Percentiles rank a stretch among this genome's conserved stretches.
Evolutionary conservation across 2,113 vertebrate genomes (phyloP).

Genomic region (Speoplatyrhinus poulsoni): DNA sequence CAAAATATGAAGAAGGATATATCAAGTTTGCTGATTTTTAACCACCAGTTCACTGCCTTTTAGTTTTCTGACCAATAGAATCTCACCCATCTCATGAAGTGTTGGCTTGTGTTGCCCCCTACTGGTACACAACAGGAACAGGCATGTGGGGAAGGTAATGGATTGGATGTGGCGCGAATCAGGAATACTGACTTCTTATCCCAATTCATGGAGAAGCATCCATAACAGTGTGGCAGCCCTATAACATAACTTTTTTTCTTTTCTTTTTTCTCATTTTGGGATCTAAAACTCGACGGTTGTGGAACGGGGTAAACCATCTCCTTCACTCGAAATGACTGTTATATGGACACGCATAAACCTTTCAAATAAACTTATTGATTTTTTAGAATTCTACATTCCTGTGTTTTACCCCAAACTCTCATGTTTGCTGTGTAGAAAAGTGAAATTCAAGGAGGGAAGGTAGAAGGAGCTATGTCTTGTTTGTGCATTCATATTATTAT

Average conservation of each 20-base stretch:
- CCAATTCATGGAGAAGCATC: conserved; percentile 64
- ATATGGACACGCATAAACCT: conserved; percentile 73
- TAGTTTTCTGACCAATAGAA: conserved; percentile 67
- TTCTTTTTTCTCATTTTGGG: conserved; percentile 64
- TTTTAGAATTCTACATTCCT: conserved; percentile 77
- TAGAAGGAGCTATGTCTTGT: conserved; percentile 65
- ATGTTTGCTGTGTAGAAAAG: conserved; percentile 76
- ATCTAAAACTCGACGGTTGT: conserved; percentile 59
- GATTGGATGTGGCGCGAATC: conserved; percentile 66
- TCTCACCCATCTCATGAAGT: conserved; percentile 61
- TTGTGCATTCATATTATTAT: conserved; percentile 61
- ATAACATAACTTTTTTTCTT: conserved; percentile 66
- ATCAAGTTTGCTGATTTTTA: conserved; percentile 75
- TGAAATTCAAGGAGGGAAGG: conserved; percentile 60
- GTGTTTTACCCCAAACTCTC: conserved; percentile 70
- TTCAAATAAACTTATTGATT: conserved; percentile 61
- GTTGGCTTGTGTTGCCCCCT: conserved; percentile 56
- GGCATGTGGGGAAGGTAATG: conserved; percentile 53
- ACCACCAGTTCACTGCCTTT: conserved; percentile 76
- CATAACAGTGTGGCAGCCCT: conserved; percentile 72
- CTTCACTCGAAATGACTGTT: conserved; percentile 73
- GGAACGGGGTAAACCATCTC: conserved; percentile 53
- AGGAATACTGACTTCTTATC: conserved; percentile 72
- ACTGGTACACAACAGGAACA: conserved; percentile 63
- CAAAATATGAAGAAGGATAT: conserved; percentile 71